Evolutionary conservation across 2,797 vertebrate species (phyloP), one percentile per base, ranked within the genome.

Genomic region (Galagoides demidoff): DNA sequence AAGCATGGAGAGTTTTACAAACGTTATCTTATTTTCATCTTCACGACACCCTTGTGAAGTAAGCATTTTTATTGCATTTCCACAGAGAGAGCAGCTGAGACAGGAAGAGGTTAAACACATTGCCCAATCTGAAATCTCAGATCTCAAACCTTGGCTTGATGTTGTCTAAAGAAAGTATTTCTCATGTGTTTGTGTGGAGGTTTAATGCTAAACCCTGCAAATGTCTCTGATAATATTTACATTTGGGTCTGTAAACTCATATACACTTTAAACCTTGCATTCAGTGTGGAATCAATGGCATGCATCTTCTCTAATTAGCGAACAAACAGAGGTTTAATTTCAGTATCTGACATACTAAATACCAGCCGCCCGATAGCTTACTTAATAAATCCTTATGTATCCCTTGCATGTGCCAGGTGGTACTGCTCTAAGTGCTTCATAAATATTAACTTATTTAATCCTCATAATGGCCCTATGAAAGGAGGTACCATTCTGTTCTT

Each of bases 11-110:
- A 78, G 61, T 90, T 95, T 96, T 95, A 92, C 39, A 39, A 95
- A 91, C 2, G 14, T 88, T 96, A 95, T 95, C 95, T 95, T 84
- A 70, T 95, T 82, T 90, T 93, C 89, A 92, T 97, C 97, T 94
- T 90, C 88, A 55, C 13, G 81, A 84, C 84, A 82, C 64, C 49
- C 92, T 95, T 39, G 90, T 39, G 85, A 97, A 96, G 71, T 81
- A 82, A 90, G 84, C 71, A 39, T 84, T 61, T 94, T 92, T 96
- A 89, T 37, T 87, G 66, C 76, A 5, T 85, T 84, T 71, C 59
- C 88, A 63, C 85, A 87, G 86, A 94, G 37, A 70, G 34, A 89
- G 92, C 29, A 74, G 77, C 83, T 73, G 59, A 92, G 78, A 68
- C 9, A 1, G 19, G 34, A 82, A 94, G 89, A 93, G 85, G 57